Conservation (phyloP, 2,113 vertebrate genomes). For the Bucco capensis region DNA sequence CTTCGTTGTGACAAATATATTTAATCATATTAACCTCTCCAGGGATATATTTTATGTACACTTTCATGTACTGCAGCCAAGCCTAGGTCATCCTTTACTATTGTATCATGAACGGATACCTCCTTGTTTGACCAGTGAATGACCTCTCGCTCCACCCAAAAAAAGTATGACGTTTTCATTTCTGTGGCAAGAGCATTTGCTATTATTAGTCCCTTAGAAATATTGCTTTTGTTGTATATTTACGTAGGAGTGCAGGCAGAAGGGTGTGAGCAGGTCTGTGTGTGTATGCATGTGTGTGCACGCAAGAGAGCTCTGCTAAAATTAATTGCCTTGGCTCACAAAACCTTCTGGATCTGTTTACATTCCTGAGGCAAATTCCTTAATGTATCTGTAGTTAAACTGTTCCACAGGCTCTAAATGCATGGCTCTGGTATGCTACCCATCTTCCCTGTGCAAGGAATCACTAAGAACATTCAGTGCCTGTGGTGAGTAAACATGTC, state of each 20-base stretch:
- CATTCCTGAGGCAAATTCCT: slow-evolving; percentile 56
- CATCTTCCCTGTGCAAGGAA: background rate
- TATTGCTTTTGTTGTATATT: background rate
- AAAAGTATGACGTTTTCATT: background rate
- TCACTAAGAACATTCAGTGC: background rate
- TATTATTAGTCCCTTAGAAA: background rate
- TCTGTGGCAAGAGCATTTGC: background rate
- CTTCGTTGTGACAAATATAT: background rate
- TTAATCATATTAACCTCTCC: background rate
- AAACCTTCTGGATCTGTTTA: slow-evolving; percentile 30
- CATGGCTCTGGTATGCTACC: background rate
- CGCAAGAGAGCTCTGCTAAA: background rate
- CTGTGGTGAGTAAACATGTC: background rate
- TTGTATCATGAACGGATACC: background rate
- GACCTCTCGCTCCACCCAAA: background rate
- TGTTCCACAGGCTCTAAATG: background rate
- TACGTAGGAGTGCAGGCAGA: background rate
- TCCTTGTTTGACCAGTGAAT: background rate
- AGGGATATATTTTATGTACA: background rate
- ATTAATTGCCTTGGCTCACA: slow-evolving; percentile 21
- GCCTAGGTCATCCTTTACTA: background rate
- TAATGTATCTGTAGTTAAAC: slow-evolving; percentile 17
- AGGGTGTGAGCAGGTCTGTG: background rate
- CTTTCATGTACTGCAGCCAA: background rate
- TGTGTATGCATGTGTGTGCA: background rate